Evolutionary conservation across 2,113 vertebrate genomes (phyloP), one percentile per base, ranked within the genome.

Genomic region (Lathamus discolor): DNA sequence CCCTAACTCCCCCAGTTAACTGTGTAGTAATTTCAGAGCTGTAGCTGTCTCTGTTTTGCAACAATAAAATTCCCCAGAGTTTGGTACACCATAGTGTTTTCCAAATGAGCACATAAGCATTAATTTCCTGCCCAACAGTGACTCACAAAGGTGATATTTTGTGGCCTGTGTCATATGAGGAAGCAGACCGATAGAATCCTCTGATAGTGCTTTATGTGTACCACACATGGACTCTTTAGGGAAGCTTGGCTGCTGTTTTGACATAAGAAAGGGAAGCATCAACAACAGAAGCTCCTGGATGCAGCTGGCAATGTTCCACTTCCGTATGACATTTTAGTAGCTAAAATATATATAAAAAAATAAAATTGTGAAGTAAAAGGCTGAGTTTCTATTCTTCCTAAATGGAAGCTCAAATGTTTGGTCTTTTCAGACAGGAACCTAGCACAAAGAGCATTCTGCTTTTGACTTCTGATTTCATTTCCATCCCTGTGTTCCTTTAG

Each of bases 151-250:
- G 2, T 28, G 43, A 25, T 2, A 5, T 66, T 64, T 8, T 9
- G 17, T 52, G 83, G 55, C 22, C 29, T 37, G 25, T 44, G 52
- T 73, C 59, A 23, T 25, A 35, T 74, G 28, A 92, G 23, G 67
- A 86, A 92, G 48, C 18, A 76, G 59, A 46, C 4, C 0, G 0
- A 13, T 2, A 8, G 20, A 73, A 31, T 46, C 23, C 54, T 55
- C 39, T 80, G 43, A 41, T n/a, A 0, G 0, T 54, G 31, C 23
- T 54, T 72, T 28, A 3, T 7, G 17, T 67, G 28, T 16, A 3
- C 70, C 11, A 24, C 6, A 17, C 75, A 41, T 25, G 27, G 3
- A 22, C 43, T 59, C 70, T 62, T 37, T 37, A 59, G 48, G 16
- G 43, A 76, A 79, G 11, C 43, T 52, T 59, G 31, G n/a, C 22